Evolutionary conservation across 1,140 invertebrate genomes (phyloP).

Genomic region (Zaprionus davidi): DNA sequence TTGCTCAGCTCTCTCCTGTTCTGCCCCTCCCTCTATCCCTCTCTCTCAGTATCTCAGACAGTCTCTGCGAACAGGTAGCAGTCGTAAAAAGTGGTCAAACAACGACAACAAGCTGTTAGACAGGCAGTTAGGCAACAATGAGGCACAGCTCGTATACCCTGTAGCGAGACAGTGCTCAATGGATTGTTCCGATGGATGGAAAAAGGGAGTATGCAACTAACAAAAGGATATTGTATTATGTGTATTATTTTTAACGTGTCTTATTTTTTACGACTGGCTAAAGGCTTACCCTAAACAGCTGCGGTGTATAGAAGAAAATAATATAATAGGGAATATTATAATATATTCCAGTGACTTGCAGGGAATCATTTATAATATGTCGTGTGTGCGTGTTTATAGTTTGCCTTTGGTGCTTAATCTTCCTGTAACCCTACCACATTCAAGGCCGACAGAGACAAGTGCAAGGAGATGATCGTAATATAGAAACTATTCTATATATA

Average conservation of each 20-base stretch:
- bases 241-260: not conserved
- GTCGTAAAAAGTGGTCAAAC: constrained; percentile 66
- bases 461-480: no score
- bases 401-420: no score
- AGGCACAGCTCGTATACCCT: constrained; percentile 18
- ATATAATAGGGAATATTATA: not conserved
- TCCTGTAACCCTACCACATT: no score
- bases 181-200: not conserved
- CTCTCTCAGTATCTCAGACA: not conserved
- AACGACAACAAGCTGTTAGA: constrained; percentile 48
- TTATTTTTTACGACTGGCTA: not conserved
- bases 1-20: constrained; percentile 26
- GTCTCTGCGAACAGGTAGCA: constrained; percentile 63
- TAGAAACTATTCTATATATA: no score
- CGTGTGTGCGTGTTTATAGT: no score
- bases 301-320: not conserved
- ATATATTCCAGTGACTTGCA: not conserved
- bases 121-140: not conserved
- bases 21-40: not conserved
- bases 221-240: no score
- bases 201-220: no score
- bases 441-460: no score
- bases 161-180: not conserved
- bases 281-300: not conserved
- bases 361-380: no score